Conservation (phyloP, 2,113 vertebrate species). For the Cercopithecus mona region DNA sequence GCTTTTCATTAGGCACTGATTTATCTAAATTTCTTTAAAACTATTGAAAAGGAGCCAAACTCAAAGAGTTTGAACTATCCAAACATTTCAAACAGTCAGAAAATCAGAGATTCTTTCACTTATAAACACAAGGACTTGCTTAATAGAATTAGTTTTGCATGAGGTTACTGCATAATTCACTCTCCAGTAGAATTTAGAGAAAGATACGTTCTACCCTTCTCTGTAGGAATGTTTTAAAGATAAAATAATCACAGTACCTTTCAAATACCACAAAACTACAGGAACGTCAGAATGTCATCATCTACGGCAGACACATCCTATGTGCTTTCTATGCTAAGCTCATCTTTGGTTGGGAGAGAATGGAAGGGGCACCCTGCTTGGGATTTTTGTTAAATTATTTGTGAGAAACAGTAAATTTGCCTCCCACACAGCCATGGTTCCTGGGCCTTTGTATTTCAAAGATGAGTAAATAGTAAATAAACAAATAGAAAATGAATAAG, state of each 20-base stretch:
- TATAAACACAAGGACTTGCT: background rate
- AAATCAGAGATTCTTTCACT: background rate
- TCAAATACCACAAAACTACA: background rate
- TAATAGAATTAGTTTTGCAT: conserved; percentile 24
- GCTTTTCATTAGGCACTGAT: background rate
- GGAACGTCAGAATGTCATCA: background rate
- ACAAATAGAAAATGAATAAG: background rate
- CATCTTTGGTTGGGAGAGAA: background rate
- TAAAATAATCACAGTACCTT: background rate
- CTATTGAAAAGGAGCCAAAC: background rate
- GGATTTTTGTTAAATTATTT: background rate
- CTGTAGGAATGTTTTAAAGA: conserved; percentile 1
- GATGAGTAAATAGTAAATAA: background rate
- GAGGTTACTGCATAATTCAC: background rate
- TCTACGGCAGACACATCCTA: background rate
- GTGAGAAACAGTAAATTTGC: background rate
- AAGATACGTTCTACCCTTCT: background rate
- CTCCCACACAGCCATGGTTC: background rate
- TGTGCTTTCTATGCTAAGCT: background rate
- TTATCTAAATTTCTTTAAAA: conserved; percentile 44
- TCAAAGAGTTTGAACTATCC: conserved; percentile 11
- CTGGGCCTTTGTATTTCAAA: conserved; percentile 36
- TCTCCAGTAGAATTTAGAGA: background rate
- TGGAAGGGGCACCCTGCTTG: background rate
- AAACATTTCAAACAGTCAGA: background rate